Percentiles rank a stretch among this genome's conserved stretches.
Evolutionary conservation across 2,797 vertebrate species (phyloP).

Genomic region (Arrhamphus sclerolepis): DNA sequence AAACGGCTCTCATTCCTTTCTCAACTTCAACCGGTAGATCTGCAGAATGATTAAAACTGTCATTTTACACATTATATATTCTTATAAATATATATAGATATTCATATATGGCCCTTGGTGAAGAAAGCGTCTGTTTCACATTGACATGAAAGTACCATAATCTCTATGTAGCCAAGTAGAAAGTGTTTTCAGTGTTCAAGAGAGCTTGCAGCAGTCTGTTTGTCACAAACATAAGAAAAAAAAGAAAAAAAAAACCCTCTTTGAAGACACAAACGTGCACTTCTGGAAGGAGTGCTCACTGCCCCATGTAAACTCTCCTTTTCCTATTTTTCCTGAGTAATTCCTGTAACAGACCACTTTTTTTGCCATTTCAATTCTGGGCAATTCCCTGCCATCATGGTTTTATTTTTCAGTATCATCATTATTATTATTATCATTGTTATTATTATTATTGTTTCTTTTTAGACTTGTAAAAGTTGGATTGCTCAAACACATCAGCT

Average conservation of each 20-base stretch:
- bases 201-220: slow-evolving; percentile 82
- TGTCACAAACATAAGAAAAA: slow-evolving; percentile 76
- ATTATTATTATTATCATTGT: too few species aligned
- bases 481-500: slow-evolving; percentile 84
- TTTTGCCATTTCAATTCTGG: slow-evolving; percentile 89
- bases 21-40: slow-evolving; percentile 63
- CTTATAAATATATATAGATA: slow-evolving; percentile 78
- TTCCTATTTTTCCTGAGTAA: slow-evolving; percentile 86
- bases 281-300: slow-evolving; percentile 69
- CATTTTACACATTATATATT: slow-evolving; percentile 79
- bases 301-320: slow-evolving; percentile 70
- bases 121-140: slow-evolving; percentile 83
- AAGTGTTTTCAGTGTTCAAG: slow-evolving; percentile 87
- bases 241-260: slow-evolving; percentile 68
- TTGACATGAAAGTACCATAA: slow-evolving; percentile 86
- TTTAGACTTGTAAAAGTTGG: slow-evolving; percentile 85
- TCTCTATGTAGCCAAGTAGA: slow-evolving; percentile 86
- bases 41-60: slow-evolving; percentile 76
- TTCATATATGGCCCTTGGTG: slow-evolving; percentile 83
- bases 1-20: slow-evolving; percentile 40
- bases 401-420: slow-evolving; percentile 54
- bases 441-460: too few species aligned
- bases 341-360: slow-evolving; percentile 84
- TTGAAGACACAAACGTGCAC: slow-evolving; percentile 68
- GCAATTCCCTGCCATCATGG: slow-evolving; percentile 90